Evolutionary conservation across 1,140 invertebrate species (phyloP), one percentile per base, ranked within the genome.

Genomic region (Whitmania pigra): DNA sequence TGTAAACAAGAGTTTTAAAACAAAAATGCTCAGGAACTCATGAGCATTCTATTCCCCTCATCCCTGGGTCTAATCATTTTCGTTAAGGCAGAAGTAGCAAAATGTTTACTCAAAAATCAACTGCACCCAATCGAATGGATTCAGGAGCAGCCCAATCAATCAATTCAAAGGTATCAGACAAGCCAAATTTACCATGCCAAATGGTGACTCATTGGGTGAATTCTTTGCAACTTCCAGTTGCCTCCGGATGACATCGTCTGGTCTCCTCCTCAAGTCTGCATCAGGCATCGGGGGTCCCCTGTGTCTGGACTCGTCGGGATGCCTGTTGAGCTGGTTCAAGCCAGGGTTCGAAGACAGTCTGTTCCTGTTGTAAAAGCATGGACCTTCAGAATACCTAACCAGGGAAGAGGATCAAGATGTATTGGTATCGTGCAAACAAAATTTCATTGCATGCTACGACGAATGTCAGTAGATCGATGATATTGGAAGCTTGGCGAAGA

Each of bases 361-460:
- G 25, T 40, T n/a, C 9, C 31, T 40, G 4, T 49, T 13, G 29
- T 63, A 63, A 25, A 25, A 63, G 57, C 11, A 15, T n/a, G 57
- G 29, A 63, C 29, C 22, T 18, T 63, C 57, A 22, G 29, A 25
- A 25, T 63, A 25, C 22, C 57, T 63, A 63, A 63, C 29, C 22
- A 25, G 29, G 11, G 11, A 31, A 13, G 29, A 63, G 22, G 57
- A 63, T 11, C 20, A 13, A 63, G 29, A 6, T 63, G 57, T 31
- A 70, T 11, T 72, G 13, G 13, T 71, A n/a, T 68, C 27, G 31
- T 36, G 31, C 60, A 17, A 22, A 40, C 70, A 25, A 66, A 36
- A 49, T 49, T 49, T 49, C 43, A 17, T 15, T 11, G 22, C 36
- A 36, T 43, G 11, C 20, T 53, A 53, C 60, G 43, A 5, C 43